Base-by-base conservation (phyloP, 2,797 vertebrate species). In the Neolamprologus multifasciatus region DNA sequence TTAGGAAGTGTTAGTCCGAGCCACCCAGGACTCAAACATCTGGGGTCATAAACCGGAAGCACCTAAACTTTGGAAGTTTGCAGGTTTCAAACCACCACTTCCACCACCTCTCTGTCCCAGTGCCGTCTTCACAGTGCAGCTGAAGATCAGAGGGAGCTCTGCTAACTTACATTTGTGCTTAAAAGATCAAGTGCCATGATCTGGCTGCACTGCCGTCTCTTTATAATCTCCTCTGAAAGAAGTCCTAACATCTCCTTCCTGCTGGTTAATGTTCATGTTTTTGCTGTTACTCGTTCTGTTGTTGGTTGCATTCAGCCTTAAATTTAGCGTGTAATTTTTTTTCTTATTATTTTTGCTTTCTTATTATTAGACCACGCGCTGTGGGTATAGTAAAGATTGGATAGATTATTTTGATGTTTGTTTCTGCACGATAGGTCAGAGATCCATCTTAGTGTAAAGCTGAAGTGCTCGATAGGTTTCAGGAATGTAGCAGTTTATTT, bases 261-360 rank as follows among this genome's bases (percentile, higher is more conserved):
- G 8, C 69, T 29, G 43, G 29, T 81, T 51, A 19, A 7, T 10
- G 54, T n/a, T 43, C n/a, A 19, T 74, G 17, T 16, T 59, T 36
- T 79, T 7, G 1, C 50, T 29, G 9, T 45, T 40, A 10, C 43
- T 17, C 4, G 2, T 71, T 21, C 52, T 54, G 16, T 85, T 52
- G 9, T 17, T 77, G 5, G 36, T 79, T 83, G 51, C 80, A 87
- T 91, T 79, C 85, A 33, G 93, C 93, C 92, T 95, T 94, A 93
- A 5, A 76, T 76, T 81, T 38, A 11, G 59, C 17, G 17, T 62
- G 40, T 69, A 5, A 36, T 43, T 51, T 36, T 36, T 48, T 45
- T 26, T 71, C 59, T 36, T 52, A 9, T 9, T 80, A 62, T 85
- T 82, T 31, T 31, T 31, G 29, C 29, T 45, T 21, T 77, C 59